A percentile compares a stretch with the other conserved stretches of the same genome.
These are phyloP conservation scores for Listronotus oregonensis DNA, from an alignment of 1,140 invertebrate genomes.

Conservation along the genomic window DNA sequence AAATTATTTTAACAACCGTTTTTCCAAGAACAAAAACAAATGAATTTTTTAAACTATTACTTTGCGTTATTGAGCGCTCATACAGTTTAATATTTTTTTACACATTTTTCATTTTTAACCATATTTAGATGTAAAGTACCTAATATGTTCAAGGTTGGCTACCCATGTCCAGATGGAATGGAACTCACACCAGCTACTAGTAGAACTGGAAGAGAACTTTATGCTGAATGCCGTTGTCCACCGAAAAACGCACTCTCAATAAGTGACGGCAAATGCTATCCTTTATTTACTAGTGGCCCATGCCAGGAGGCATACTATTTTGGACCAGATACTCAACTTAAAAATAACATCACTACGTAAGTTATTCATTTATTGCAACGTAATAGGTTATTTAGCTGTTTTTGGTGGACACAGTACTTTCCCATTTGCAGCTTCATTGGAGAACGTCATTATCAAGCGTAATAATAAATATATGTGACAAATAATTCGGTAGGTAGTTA, in stretches of 20 bases:
- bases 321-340: slow-evolving; percentile 59
- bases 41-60: no score
- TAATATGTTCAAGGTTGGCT: slow-evolving; percentile 63
- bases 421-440: no score
- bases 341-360: slow-evolving; percentile 38
- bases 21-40: no score
- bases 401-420: no score
- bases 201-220: slow-evolving; percentile 60
- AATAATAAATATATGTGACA: no score
- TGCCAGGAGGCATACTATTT: slow-evolving; percentile 74
- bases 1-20: no score
- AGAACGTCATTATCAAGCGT: no score
- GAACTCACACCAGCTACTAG: slow-evolving; percentile 69
- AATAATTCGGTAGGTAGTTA: no score
- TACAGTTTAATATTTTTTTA: no score
- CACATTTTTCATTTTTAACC: no score
- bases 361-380: slow-evolving; percentile 39
- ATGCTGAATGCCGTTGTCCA: slow-evolving; percentile 77
- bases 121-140: neutral
- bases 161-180: slow-evolving; percentile 81
- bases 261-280: slow-evolving; percentile 65
- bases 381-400: no score
- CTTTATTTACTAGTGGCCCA: slow-evolving; percentile 71
- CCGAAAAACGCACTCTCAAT: slow-evolving; percentile 72
- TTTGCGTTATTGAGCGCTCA: no score